Base-by-base conservation (phyloP, 2,113 vertebrate species). In the Aphelocoma coerulescens region DNA sequence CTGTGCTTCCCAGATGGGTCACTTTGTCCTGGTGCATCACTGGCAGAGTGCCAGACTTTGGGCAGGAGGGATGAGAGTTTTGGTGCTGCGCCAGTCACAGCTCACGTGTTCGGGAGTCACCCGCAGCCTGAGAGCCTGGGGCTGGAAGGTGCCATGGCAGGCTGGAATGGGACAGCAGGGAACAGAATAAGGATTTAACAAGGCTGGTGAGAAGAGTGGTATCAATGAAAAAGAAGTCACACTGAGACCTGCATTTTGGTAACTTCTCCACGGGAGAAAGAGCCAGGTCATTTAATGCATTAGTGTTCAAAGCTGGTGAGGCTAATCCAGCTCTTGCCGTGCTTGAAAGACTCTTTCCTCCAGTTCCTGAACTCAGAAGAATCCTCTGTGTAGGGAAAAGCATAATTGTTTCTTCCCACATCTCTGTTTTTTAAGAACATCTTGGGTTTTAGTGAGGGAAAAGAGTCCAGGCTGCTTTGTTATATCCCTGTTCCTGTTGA, bases 401-500 rank as follows among this genome's bases (percentile, higher is more conserved):
- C 44, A 6, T 81, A 49, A 35, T 28, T 72, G 20, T 90, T 93
- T 78, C 90, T 92, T 92, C 79, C 59, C 52, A 96, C 1, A 0
- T 78, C 68, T 86, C 39, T 69, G 65, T 35, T 93, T 59, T 71
- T 61, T 93, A 81, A 90, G 83, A 75, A 62, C 37, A 72, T 46
- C 55, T 76, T 91, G 41, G 32, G 59, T 69, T 92, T 91, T 73
- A 90, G 62, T 55, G 49, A 5, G 1, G 62, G 21, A 41, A 71
- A 48, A 49, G 61, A 78, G 49, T 58, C 24, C 26, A 43, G 83
- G 65, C 54, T 75, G 76, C 86, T 92, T 91, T 91, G 72, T 85
- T 87, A 52, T 75, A 57, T 65, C 68, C 44, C n/a, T 91, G 65
- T 54, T 95, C 92, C 66, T 81, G 83, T 57, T 62, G 77, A 79